Conservation (phyloP, 2,113 vertebrate species). For the Pao palembangensis region DNA sequence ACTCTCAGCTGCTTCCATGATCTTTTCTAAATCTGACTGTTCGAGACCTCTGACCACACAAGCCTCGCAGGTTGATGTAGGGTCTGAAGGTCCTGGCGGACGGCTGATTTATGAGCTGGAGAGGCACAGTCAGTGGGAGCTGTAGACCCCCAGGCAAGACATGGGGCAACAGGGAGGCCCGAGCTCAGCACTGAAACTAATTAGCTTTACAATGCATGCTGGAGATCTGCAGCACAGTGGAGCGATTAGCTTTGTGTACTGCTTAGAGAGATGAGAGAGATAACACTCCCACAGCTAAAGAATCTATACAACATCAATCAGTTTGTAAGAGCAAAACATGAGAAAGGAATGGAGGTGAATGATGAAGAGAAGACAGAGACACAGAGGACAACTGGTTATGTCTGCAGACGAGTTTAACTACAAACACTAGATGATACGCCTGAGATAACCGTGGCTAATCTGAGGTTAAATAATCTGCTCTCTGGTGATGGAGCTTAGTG, state of each 20-base stretch:
- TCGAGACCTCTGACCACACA: background rate
- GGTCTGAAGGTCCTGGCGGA: background rate
- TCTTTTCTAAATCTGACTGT: background rate
- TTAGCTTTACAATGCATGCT: conserved; percentile 26
- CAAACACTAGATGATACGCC: conserved; percentile 26
- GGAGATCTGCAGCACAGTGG: conserved; percentile 10
- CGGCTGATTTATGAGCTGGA: background rate
- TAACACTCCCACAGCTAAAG: background rate
- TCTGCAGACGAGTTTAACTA: background rate
- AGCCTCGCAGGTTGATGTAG: conserved; percentile 1
- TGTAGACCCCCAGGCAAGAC: conserved; percentile 8
- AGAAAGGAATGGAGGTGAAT: background rate
- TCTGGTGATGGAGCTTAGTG: conserved; percentile 20
- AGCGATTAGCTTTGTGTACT: conserved; percentile 8
- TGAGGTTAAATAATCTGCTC: conserved; percentile 27
- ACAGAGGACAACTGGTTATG: background rate
- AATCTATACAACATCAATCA: background rate
- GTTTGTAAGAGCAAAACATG: background rate
- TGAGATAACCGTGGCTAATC: conserved; percentile 7
- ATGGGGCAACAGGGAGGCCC: background rate
- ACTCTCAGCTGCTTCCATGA: background rate
- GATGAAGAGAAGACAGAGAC: conserved; percentile 1
- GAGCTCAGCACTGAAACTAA: background rate
- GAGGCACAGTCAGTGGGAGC: conserved; percentile 7
- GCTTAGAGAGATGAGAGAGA: background rate